phyloP scores from a whole-genome alignment of 2,113 vertebrate species.

The Axis porcinus region DNA sequence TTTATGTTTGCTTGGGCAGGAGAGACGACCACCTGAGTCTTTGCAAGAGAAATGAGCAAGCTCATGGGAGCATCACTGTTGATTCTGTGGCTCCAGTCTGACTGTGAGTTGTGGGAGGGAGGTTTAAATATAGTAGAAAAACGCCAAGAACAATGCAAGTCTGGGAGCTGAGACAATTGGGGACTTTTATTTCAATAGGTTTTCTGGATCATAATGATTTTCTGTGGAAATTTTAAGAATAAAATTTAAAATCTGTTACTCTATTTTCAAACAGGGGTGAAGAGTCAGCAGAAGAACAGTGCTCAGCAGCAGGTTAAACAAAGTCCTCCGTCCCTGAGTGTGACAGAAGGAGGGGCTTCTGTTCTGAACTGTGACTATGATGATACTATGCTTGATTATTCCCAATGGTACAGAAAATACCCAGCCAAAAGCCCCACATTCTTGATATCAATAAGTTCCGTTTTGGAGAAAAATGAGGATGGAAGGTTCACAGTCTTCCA shows the following conservation, averaged over 20 bases:
- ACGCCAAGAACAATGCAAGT: not conserved
- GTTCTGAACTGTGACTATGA: constrained; percentile 45
- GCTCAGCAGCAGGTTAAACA: not conserved
- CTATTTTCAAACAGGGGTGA: constrained; percentile 37
- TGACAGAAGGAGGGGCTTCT: constrained; percentile 8
- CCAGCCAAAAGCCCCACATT: not conserved
- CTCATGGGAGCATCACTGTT: not conserved
- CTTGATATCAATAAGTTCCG: not conserved
- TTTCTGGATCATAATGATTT: not conserved
- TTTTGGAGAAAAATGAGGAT: not conserved
- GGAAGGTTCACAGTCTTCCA: constrained; percentile 22
- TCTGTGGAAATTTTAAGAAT: not conserved
- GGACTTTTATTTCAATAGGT: not conserved
- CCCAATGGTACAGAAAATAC: constrained; percentile 42
- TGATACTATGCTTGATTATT: not conserved
- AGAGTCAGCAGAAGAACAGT: constrained; percentile 2
- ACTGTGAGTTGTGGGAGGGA: constrained; percentile 13
- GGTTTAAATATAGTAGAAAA: not conserved
- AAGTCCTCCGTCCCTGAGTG: not conserved
- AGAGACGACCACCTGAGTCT: not conserved
- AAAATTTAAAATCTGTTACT: not conserved
- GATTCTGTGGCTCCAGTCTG: constrained; percentile 31
- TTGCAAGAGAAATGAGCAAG: not conserved
- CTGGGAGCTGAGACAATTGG: not conserved
- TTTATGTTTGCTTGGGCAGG: not conserved